phyloP scores from a whole-genome alignment of 2,113 vertebrate genomes.

The Camelus bactrianus region DNA sequence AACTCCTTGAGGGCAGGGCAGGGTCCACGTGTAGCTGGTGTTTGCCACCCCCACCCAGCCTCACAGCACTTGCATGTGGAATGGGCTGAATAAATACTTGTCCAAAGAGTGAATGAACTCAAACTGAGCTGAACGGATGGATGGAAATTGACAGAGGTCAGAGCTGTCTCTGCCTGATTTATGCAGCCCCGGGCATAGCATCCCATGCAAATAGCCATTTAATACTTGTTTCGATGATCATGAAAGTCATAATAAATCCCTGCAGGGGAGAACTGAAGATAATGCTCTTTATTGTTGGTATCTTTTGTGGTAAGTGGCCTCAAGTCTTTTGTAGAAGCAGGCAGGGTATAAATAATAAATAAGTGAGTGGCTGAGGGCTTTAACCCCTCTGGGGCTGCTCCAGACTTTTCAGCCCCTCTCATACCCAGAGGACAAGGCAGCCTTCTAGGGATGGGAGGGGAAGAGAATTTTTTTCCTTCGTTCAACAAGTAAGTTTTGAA shows the following conservation, averaged over 20 bases:
- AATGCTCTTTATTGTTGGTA: slow-evolving; percentile 45
- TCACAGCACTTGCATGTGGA: background rate
- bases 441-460: slow-evolving; percentile 32
- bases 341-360: slow-evolving; percentile 69
- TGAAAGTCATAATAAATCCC: slow-evolving; percentile 68
- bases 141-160: slow-evolving; percentile 62
- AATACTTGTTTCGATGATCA: slow-evolving; percentile 69
- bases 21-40: background rate
- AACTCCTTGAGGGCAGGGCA: background rate
- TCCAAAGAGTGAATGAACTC: slow-evolving; percentile 54
- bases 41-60: background rate
- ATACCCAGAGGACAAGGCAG: background rate
- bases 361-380: slow-evolving; percentile 19
- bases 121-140: background rate
- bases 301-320: slow-evolving; percentile 69
- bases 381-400: background rate
- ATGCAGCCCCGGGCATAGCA: slow-evolving; percentile 59
- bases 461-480: slow-evolving; percentile 53
- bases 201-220: slow-evolving; percentile 76
- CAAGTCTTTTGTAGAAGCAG: slow-evolving; percentile 54
- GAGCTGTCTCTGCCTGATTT: slow-evolving; percentile 57
- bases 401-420: background rate
- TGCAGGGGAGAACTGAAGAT: slow-evolving; percentile 58
- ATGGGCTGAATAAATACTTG: slow-evolving; percentile 66
- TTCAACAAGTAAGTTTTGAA: slow-evolving; percentile 57